phyloP scores from a whole-genome alignment of 2,113 vertebrate genomes.

The Nerophis lumbriciformis region DNA sequence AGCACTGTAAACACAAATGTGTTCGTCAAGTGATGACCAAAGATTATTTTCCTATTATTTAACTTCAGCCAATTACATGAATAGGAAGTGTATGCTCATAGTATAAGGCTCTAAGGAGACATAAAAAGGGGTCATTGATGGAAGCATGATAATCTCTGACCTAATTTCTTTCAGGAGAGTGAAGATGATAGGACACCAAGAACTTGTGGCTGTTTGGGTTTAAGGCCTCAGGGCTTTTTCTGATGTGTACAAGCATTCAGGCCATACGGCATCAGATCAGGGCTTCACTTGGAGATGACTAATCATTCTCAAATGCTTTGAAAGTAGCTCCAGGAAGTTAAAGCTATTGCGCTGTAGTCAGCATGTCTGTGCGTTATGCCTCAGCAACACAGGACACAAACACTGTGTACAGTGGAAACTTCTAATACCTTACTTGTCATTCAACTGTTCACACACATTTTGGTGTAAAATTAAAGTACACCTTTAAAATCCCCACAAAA shows the following conservation, averaged over 20 bases:
- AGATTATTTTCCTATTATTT: neutral
- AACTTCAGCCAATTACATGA: neutral
- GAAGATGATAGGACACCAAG: slow-evolving; percentile 21
- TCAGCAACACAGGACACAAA: slow-evolving; percentile 27
- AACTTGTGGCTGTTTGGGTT: slow-evolving; percentile 30
- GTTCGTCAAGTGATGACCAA: slow-evolving; percentile 26
- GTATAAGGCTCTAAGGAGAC: slow-evolving; percentile 11
- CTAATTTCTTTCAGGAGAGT: slow-evolving; percentile 35
- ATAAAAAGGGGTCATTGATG: slow-evolving; percentile 25
- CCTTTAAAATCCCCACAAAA: too few relatives aligned
- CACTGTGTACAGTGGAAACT: too few relatives aligned
- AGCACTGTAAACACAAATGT: too few relatives aligned
- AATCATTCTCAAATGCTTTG: slow-evolving; percentile 1
- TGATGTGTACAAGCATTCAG: slow-evolving; percentile 18
- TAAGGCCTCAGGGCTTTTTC: slow-evolving; percentile 8
- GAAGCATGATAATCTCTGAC: slow-evolving; percentile 40
- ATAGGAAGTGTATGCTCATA: slow-evolving; percentile 1
- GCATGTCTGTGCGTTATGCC: slow-evolving; percentile 1
- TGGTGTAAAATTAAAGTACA: too few relatives aligned
- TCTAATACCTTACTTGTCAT: too few relatives aligned
- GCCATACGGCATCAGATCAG: slow-evolving; percentile 12
- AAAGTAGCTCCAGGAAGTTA: slow-evolving; percentile 1
- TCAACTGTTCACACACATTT: too few relatives aligned
- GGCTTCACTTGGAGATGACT: neutral
- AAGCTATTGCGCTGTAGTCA: too few relatives aligned